Evolutionary conservation across 2,113 vertebrate genomes (phyloP).

Genomic region (Prochilodus magdalenae): DNA sequence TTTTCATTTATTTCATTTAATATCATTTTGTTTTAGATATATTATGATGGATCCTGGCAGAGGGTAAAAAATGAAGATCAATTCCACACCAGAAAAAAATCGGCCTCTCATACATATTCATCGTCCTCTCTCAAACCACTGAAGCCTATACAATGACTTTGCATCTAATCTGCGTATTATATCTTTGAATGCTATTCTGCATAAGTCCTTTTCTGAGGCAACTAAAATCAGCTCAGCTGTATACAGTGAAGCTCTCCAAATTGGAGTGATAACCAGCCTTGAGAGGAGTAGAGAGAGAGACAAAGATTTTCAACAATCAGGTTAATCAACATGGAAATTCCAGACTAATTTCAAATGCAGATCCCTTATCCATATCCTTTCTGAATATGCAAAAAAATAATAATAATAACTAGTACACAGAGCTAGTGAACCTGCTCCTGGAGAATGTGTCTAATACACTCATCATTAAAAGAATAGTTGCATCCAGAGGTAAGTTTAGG

Average conservation of each 20-base stretch:
- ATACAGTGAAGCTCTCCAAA: neutral
- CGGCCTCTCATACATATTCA: constrained; percentile 42
- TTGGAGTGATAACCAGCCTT: neutral
- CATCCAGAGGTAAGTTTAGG: too few relatives aligned
- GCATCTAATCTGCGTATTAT: constrained; percentile 45
- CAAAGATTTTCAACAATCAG: neutral
- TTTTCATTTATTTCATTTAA: too few relatives aligned
- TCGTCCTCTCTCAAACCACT: constrained; percentile 21
- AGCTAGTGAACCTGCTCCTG: too few relatives aligned
- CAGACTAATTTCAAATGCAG: neutral
- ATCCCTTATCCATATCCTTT: neutral
- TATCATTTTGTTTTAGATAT: too few relatives aligned
- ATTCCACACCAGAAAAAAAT: neutral
- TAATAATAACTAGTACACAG: neutral
- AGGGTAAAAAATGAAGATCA: constrained; percentile 2
- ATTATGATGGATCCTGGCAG: too few relatives aligned
- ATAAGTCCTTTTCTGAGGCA: constrained; percentile 1
- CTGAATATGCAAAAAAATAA: neutral
- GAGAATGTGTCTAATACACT: too few relatives aligned
- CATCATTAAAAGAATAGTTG: too few relatives aligned
- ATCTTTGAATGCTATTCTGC: constrained; percentile 16
- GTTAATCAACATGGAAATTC: constrained; percentile 28
- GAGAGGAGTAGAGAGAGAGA: neutral
- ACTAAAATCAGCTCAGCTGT: constrained; percentile 8
- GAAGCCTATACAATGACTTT: constrained; percentile 33